Base-by-base conservation (phyloP, 1,140 invertebrate species). In the Chymomyza costata region DNA sequence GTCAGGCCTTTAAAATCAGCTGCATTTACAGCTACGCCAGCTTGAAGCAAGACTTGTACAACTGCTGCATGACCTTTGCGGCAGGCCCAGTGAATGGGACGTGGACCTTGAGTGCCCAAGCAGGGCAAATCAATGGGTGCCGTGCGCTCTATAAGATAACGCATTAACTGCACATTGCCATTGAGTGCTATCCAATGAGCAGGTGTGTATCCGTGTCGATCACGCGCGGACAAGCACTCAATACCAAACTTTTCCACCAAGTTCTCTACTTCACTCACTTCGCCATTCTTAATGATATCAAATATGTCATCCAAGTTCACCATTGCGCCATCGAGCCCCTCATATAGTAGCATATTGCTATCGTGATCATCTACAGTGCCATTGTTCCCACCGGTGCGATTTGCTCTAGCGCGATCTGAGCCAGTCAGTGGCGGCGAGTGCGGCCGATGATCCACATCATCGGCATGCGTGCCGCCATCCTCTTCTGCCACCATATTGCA, bases 61-160 rank as follows among this genome's bases (percentile, higher is more conserved):
- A 96, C 91, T 1, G 92, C 92, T 7, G 95, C 92, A 73, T 97
- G 95, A 1, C 95, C 95, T 87, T 90, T 91, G 55, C 87, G 87
- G 83, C 95, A 96, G 1, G 95, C 95, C 95, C 95, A 97, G 82
- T 97, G 95, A 53, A 97, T 95, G 0, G 95, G 95, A 31, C 92
- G 88, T 0, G 95, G 94, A 1, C 94, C 95, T 85, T 96, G 90
- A 1, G 93, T 95, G 31, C 95, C 95, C 39, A 95, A 86, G 73
- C 94, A 96, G 1, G 94, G 91, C 34, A 96, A 87, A 86, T 97
- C 93, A 5, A 96, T 90, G 1, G 94, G 93, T 10, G 92, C 93
- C 44, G 90, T 91, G 48, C 91, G 88, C 71, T 95, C 94, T 8
- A 96, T 91, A 35, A 97, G 88, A 70, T 94, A 94, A 7, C 93